Evolutionary conservation across 2,113 vertebrate genomes (phyloP).

Genomic region (Clinocottus analis): DNA sequence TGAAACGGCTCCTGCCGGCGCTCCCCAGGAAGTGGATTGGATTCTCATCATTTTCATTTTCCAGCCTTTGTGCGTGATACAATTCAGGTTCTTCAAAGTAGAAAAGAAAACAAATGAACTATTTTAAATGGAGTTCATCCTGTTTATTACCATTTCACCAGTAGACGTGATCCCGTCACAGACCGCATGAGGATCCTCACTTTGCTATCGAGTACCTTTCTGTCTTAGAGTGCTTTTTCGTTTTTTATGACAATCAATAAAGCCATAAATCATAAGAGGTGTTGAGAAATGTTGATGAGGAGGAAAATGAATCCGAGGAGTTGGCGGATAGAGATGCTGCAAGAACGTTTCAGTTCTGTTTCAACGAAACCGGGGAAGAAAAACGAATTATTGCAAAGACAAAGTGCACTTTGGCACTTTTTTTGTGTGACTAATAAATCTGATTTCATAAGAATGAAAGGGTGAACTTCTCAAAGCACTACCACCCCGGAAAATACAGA

Average conservation of each 20-base stretch:
- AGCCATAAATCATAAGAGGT: conserved; percentile 15
- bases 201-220: conserved; percentile 1
- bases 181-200: too few species aligned
- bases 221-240: conserved; percentile 21
- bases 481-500: neutral
- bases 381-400: neutral
- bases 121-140: neutral
- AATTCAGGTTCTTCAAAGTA: neutral
- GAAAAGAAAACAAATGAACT: neutral
- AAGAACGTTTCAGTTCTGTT: neutral
- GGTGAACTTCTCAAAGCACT: neutral
- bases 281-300: conserved; percentile 25
- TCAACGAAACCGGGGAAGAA: neutral
- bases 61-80: too few species aligned
- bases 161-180: neutral
- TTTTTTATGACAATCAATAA: conserved; percentile 25
- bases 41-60: neutral
- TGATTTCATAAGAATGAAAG: neutral
- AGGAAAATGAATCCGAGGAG: neutral
- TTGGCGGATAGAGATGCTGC: neutral
- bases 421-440: neutral
- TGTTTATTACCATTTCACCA: neutral
- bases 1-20: neutral
- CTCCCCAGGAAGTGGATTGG: neutral
- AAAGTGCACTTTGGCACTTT: neutral